Evolutionary conservation across 2,113 vertebrate genomes (phyloP).

Genomic region (Polypterus senegalus): DNA sequence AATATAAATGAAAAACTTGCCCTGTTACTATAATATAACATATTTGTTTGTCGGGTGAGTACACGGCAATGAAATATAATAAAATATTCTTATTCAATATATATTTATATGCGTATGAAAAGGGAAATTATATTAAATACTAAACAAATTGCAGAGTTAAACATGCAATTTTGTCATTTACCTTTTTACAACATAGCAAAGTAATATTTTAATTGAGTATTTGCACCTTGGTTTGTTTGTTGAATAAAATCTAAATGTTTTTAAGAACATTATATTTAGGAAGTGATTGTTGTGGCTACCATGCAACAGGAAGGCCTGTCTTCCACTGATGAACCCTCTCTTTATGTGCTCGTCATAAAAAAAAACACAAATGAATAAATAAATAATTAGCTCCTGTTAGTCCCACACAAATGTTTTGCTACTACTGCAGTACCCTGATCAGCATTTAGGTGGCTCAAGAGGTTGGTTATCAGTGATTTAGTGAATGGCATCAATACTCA

Average conservation of each 20-base stretch:
- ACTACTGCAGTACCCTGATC: too few relatives aligned
- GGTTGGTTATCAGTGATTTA: too few relatives aligned
- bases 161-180: conserved; percentile 25
- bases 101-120: conserved; percentile 19
- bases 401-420: too few relatives aligned
- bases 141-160: conserved; percentile 23
- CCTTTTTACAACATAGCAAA: conserved; percentile 27
- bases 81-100: conserved; percentile 10
- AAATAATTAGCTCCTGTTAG: too few relatives aligned
- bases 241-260: conserved; percentile 33
- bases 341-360: conserved; percentile 8
- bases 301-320: conserved; percentile 8
- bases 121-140: conserved; percentile 17
- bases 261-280: conserved; percentile 27
- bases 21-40: conserved; percentile 14
- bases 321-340: conserved; percentile 5
- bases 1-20: conserved; percentile 31
- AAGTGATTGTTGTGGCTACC: conserved; percentile 27
- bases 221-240: conserved; percentile 37
- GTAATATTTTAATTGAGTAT: conserved; percentile 28
- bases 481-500: too few relatives aligned
- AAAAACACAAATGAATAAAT: too few relatives aligned
- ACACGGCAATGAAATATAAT: background rate
- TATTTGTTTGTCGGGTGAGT: too few relatives aligned
- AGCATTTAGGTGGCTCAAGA: too few relatives aligned